Base-by-base conservation (phyloP, 2,113 vertebrate species). In the Propithecus coquereli region DNA sequence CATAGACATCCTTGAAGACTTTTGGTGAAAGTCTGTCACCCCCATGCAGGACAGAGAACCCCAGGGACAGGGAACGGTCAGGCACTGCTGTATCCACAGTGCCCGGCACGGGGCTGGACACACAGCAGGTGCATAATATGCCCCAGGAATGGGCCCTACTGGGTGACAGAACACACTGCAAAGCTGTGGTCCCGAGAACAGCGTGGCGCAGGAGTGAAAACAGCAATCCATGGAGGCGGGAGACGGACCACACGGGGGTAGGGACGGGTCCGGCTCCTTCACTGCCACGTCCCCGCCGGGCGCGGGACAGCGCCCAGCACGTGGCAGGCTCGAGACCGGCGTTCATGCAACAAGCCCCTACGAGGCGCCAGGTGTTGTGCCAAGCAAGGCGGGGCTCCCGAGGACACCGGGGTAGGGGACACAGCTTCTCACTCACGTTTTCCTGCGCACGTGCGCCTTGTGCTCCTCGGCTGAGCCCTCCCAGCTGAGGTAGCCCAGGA, bases 401-500 rank as follows among this genome's bases (percentile, higher is more conserved):
- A 68, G 65, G 14, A 54, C 5, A 14, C 17, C 16, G 0, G 40
- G 32, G 32, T 1, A 61, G 16, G 52, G 17, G 52, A 43, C 4
- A 0, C 0, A 0, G 4, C 5, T 17, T 2, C 71, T 57, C 71
- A 87, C 99, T 97, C 82, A 99, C 99, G 99, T 99, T 98, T 99
- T 99, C 91, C 95, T 92, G 18, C 98, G 98, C 57, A 99, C 87
- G 0, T 99, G 98, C 30, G 98, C 98, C 92, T 99, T 99, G 80
- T 99, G 98, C 93, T 99, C 99, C 76, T 99, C 99, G 0, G 93
- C 34, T 0, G 99, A 99, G 96, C 99, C 99, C 91, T 98, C 98
- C 99, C 99, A 99, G 1, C 99, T 99, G 68, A 99, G 99, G 94
- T 99, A 99, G 1, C 99, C 99, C 82, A 99, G 97, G 8, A 99